phyloP scores from a whole-genome alignment of 1,140 invertebrate genomes.

The Sitophilus oryzae region DNA sequence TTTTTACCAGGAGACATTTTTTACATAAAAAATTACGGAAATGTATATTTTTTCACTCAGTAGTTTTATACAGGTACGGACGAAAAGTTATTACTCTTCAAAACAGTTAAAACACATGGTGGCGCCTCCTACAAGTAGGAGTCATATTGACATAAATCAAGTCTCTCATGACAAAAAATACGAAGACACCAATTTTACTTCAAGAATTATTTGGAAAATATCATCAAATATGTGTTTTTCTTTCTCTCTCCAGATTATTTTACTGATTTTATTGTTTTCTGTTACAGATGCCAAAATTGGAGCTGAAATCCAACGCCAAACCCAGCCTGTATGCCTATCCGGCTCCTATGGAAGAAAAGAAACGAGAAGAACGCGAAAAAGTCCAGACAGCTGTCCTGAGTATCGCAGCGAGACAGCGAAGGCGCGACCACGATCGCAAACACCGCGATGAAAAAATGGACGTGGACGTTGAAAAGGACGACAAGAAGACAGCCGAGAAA shows the following conservation, averaged over 20 bases:
- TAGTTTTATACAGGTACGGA: no score
- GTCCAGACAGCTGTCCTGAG: slow-evolving; percentile 86
- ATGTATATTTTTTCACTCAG: no score
- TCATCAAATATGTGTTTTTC: neutral
- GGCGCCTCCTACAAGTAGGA: no score
- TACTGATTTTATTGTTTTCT: slow-evolving; percentile 8
- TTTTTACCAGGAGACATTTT: no score
- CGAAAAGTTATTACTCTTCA: no score
- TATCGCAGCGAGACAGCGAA: slow-evolving; percentile 86
- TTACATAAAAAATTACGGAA: no score
- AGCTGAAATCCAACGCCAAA: slow-evolving; percentile 87
- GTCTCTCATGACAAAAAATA: no score
- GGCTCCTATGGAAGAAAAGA: slow-evolving; percentile 94
- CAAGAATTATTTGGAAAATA: no score
- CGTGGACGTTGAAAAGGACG: slow-evolving; percentile 36
- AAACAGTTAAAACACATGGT: no score
- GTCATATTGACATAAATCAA: no score
- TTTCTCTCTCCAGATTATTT: neutral
- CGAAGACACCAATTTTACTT: no score
- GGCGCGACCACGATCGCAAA: slow-evolving; percentile 63
- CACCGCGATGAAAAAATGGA: slow-evolving; percentile 52
- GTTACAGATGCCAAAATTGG: slow-evolving; percentile 86
- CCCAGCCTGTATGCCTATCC: slow-evolving; percentile 96
- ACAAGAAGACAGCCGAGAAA: slow-evolving; percentile 29
- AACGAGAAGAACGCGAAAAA: slow-evolving; percentile 92